Evolutionary conservation across 2,113 vertebrate species (phyloP).

Genomic region (Lasiurus cinereus): DNA sequence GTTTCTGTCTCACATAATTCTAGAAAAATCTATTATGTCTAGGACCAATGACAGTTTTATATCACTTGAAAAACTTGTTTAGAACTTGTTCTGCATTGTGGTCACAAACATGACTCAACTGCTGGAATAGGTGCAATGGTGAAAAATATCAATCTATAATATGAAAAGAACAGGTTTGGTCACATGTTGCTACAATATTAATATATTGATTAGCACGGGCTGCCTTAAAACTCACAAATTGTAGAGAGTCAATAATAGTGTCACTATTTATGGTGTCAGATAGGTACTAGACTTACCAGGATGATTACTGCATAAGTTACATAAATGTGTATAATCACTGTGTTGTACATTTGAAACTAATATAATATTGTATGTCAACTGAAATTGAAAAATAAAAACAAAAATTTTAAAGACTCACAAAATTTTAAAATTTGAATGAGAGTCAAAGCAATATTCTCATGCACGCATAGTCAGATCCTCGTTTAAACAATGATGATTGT

Average conservation of each 20-base stretch:
- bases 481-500: background rate
- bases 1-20: background rate
- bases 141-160: background rate
- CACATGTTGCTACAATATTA: background rate
- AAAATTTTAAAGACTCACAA: background rate
- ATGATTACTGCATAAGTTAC: background rate
- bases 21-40: background rate
- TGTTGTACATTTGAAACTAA: background rate
- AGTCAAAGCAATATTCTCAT: background rate
- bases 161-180: background rate
- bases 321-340: background rate
- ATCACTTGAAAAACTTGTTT: constrained; percentile 33
- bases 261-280: background rate
- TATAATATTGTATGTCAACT: background rate
- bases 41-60: background rate
- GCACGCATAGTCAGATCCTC: background rate
- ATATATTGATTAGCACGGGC: background rate
- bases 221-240: background rate
- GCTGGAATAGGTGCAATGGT: background rate
- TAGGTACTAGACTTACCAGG: background rate
- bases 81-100: background rate
- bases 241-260: background rate
- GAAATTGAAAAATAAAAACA: background rate
- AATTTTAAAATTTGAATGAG: background rate
- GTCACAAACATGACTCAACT: constrained; percentile 25